Evolutionary conservation across 2,797 vertebrate genomes (phyloP).

Genomic region (Oophaga sylvatica): DNA sequence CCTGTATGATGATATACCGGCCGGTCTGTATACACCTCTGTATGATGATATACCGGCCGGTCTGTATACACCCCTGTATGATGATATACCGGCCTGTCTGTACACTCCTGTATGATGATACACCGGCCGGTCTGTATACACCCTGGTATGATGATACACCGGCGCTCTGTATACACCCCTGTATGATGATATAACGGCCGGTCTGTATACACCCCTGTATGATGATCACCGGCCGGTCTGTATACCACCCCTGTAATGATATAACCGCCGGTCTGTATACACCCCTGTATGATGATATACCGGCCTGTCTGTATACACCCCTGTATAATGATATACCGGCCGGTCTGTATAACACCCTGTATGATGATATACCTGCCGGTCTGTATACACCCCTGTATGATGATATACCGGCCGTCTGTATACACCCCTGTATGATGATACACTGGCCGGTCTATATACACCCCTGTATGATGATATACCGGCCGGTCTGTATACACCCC

Average conservation of each 20-base stretch:
- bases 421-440: not conserved
- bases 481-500: not conserved
- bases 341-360: no score
- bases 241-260: no score
- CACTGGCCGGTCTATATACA: not conserved
- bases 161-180: not conserved
- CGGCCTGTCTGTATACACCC: no score
- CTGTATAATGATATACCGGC: no score
- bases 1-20: not conserved
- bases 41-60: not conserved
- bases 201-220: no score
- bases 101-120: not conserved
- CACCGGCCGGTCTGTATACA: not conserved
- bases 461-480: not conserved
- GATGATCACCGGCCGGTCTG: no score
- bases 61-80: not conserved
- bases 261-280: no score
- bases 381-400: no score
- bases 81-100: not conserved
- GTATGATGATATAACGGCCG: not conserved
- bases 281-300: no score
- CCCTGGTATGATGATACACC: not conserved
- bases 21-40: not conserved
- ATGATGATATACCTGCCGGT: no score
- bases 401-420: no score